phyloP scores from a whole-genome alignment of 2,113 vertebrate species.

The Campylomormyrus tamandua region DNA sequence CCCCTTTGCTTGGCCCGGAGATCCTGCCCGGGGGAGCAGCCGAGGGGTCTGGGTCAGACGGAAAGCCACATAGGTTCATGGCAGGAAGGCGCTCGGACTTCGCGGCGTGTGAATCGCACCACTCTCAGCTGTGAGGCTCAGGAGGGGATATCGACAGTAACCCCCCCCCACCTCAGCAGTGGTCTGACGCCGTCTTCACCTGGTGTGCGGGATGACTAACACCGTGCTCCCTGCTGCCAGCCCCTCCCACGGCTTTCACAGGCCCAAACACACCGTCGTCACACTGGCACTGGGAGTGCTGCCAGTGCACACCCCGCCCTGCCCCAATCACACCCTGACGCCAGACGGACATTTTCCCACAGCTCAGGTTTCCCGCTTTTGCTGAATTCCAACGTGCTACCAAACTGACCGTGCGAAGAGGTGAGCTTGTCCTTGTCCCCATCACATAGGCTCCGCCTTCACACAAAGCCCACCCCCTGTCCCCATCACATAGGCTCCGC shows the following conservation, averaged over 20 bases:
- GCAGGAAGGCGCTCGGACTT: neutral
- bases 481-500: neutral
- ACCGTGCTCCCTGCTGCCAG: neutral
- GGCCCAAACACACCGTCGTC: neutral
- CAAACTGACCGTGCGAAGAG: neutral
- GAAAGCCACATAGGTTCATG: neutral
- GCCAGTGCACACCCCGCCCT: neutral
- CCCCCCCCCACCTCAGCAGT: neutral
- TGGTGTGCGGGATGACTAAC: neutral
- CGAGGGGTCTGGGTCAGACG: neutral
- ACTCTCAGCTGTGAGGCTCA: neutral
- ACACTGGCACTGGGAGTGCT: neutral
- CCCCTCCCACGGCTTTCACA: neutral
- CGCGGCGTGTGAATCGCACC: neutral
- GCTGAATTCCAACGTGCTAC: neutral
- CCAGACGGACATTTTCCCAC: neutral
- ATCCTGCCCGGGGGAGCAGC: too few relatives aligned
- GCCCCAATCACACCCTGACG: neutral
- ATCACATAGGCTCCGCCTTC: neutral
- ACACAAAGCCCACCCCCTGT: neutral
- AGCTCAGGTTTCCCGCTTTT: neutral
- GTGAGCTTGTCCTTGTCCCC: neutral
- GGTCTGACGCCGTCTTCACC: neutral
- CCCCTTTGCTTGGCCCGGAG: neutral
- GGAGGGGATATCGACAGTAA: neutral